These are phyloP conservation scores for Volucella bombylans DNA, from an alignment of 2,888 invertebrate species.

Conservation along the genomic window DNA sequence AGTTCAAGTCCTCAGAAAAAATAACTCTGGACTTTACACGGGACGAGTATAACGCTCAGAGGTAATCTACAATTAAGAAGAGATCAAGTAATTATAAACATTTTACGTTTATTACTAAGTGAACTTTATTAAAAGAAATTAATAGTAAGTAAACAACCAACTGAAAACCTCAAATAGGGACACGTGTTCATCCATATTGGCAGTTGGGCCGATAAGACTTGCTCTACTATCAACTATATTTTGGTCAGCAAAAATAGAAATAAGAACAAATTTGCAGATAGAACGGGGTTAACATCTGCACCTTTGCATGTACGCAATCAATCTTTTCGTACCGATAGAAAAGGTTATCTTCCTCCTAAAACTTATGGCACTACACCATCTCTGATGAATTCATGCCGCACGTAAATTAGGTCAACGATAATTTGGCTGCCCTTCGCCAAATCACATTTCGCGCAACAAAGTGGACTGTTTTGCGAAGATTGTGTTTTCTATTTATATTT, in stretches of 20 bases:
- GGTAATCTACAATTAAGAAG: too few relatives aligned
- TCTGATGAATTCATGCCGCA: conserved; percentile 1
- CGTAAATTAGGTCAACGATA: conserved; percentile 37
- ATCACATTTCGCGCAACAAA: conserved; percentile 29
- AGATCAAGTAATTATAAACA: too few relatives aligned
- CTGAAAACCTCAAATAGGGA: neutral
- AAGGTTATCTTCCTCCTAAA: conserved; percentile 35
- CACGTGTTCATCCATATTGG: neutral
- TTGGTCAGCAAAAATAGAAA: neutral
- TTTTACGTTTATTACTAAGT: too few relatives aligned
- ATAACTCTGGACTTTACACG: too few relatives aligned
- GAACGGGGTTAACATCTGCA: conserved; percentile 11
- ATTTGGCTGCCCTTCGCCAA: conserved; percentile 13
- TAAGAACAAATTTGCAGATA: too few relatives aligned
- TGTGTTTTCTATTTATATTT: neutral
- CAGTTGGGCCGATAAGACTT: neutral
- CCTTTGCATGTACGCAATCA: conserved; percentile 34
- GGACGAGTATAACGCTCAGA: too few relatives aligned
- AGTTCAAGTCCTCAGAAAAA: too few relatives aligned
- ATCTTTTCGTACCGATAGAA: neutral
- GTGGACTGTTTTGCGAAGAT: neutral
- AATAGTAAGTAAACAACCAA: neutral
- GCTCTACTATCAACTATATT: conserved; percentile 3
- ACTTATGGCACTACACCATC: neutral
- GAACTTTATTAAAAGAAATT: too few relatives aligned